Conservation (phyloP, 2,113 vertebrate species). For the Strigops habroptila region DNA sequence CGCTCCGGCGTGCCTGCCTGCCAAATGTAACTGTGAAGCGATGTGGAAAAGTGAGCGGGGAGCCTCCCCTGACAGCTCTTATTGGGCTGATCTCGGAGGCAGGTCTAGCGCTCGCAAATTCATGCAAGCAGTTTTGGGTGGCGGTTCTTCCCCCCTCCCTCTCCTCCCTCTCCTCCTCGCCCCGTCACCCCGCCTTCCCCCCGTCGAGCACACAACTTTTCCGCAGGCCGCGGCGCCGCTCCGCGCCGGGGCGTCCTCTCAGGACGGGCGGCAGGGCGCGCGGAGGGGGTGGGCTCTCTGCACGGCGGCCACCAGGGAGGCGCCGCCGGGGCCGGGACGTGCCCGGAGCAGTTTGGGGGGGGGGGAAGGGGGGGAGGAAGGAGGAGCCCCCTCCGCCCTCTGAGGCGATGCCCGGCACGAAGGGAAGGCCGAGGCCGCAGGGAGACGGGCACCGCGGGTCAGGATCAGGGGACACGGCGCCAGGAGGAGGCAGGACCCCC, state of each 20-base stretch:
- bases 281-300: neutral
- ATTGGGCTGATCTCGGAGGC: conserved; percentile 90
- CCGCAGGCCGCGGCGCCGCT: neutral
- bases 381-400: neutral
- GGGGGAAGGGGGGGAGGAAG: neutral
- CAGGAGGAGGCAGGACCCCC: neutral
- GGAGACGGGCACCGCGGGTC: neutral
- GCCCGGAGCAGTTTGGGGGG: neutral
- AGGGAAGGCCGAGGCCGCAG: neutral
- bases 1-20: conserved; percentile 81
- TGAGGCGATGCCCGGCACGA: neutral
- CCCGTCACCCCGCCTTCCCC: neutral
- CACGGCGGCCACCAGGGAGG: neutral
- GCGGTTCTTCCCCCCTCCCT: neutral
- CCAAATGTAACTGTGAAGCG: conserved; percentile 87
- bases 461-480: neutral
- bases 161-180: neutral
- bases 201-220: conserved; percentile 40
- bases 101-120: conserved; percentile 89
- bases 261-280: neutral
- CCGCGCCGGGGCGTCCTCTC: neutral
- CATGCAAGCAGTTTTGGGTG: conserved; percentile 61
- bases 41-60: conserved; percentile 82
- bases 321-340: neutral
- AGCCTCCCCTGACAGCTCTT: conserved; percentile 91